Conservation (phyloP, 1,140 invertebrate species). For the Orius insidiosus region DNA sequence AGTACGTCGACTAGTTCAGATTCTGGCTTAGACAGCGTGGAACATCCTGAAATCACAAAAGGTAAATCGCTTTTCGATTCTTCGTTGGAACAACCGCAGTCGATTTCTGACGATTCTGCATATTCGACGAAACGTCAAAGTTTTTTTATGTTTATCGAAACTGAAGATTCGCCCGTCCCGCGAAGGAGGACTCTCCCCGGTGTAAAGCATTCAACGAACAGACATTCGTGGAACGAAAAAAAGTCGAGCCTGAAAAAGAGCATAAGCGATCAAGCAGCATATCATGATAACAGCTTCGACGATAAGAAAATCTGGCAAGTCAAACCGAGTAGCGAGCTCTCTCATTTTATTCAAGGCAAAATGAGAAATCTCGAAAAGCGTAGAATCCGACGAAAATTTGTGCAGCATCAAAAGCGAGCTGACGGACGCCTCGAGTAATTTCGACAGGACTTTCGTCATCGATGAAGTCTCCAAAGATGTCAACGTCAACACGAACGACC, state of each 20-base stretch:
- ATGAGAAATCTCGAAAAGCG: conserved; percentile 8
- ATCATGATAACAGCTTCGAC: conserved; percentile 26
- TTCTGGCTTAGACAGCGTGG: conserved; percentile 16
- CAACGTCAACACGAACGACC: conserved; percentile 16
- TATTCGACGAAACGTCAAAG: conserved; percentile 24
- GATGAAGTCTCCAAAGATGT: conserved; percentile 19
- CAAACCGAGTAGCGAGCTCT: conserved; percentile 17
- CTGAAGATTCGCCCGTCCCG: conserved; percentile 33
- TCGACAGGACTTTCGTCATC: conserved; percentile 17
- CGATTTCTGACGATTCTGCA: conserved; percentile 18
- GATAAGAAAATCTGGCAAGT: conserved; percentile 16
- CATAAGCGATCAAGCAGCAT: conserved; percentile 41
- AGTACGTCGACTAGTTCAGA: conserved; percentile 17
- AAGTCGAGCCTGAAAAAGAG: conserved; percentile 22
- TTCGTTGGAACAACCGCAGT: conserved; percentile 1
- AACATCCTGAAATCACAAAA: conserved; percentile 17
- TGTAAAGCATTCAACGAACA: conserved; percentile 30
- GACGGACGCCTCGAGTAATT: conserved; percentile 15
- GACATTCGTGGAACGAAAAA: conserved; percentile 37
- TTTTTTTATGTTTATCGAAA: conserved; percentile 39
- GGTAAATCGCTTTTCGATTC: conserved; percentile 15
- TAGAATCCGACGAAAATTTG: conserved; percentile 1
- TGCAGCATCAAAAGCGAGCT: conserved; percentile 16
- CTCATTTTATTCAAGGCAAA: conserved; percentile 13
- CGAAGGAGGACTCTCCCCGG: conserved; percentile 32